These are phyloP conservation scores for Lathronympha strigana DNA, from an alignment of 2,888 invertebrate species.

Conservation along the genomic window DNA sequence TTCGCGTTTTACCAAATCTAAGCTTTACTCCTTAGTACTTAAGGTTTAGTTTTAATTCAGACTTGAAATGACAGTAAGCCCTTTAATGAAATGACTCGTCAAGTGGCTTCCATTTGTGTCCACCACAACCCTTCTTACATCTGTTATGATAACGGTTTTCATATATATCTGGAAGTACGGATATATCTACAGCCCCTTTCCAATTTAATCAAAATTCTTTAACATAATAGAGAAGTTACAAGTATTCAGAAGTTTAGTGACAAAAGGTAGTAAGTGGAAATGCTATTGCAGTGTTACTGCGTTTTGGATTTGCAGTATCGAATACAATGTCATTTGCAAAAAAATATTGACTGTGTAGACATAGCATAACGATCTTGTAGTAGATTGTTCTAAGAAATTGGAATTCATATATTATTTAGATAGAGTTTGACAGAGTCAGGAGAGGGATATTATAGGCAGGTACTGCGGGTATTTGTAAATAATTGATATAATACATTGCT, in stretches of 20 bases:
- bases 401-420: background rate
- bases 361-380: constrained; percentile 3
- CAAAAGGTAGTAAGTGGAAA: background rate
- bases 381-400: background rate
- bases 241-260: background rate
- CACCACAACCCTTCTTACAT: constrained; percentile 72
- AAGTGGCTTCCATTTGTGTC: constrained; percentile 78
- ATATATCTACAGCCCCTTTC: constrained; percentile 47
- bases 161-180: constrained; percentile 40
- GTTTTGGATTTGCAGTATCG: background rate
- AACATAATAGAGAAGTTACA: constrained; percentile 30
- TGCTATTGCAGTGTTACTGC: background rate
- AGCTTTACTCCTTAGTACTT: background rate
- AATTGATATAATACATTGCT: too few species aligned
- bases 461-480: too few species aligned
- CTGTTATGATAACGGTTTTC: constrained; percentile 63
- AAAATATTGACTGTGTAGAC: constrained; percentile 19
- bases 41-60: background rate
- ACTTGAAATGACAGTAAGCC: background rate
- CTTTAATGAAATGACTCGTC: constrained; percentile 50
- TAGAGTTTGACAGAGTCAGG: too few species aligned
- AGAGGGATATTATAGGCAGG: too few species aligned
- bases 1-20: background rate
- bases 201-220: constrained; percentile 48
- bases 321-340: constrained; percentile 26